A percentile compares a stretch with the other conserved stretches of the same genome.
These are phyloP conservation scores for Callosobruchus maculatus DNA, from an alignment of 2,888 invertebrate species.

Conservation along the genomic window DNA sequence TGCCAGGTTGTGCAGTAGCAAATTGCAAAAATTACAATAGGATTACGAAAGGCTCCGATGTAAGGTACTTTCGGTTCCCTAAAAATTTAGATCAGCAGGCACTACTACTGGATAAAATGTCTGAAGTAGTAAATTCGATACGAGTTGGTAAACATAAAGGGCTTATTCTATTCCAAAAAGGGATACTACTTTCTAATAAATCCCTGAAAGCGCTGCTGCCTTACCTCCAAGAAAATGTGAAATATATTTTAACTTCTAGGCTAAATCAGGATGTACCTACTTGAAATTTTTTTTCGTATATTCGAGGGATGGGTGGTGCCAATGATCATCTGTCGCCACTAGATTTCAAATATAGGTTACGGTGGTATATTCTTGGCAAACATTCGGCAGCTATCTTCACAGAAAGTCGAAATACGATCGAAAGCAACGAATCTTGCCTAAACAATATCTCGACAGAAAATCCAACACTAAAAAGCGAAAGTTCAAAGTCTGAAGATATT, in stretches of 20 bases:
- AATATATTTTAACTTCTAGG: slow-evolving; percentile 23
- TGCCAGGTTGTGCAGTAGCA: no score
- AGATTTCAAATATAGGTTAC: slow-evolving; percentile 23
- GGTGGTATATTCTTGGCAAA: slow-evolving; percentile 31
- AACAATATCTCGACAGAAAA: neutral
- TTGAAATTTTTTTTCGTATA: slow-evolving; percentile 32
- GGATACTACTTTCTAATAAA: slow-evolving; percentile 14
- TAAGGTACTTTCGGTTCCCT: no score
- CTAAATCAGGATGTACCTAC: slow-evolving; percentile 25
- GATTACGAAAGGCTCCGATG: no score
- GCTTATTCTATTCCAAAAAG: slow-evolving; percentile 20
- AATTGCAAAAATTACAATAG: no score
- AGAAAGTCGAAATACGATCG: slow-evolving; percentile 2
- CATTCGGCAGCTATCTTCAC: slow-evolving; percentile 26
- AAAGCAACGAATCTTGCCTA: neutral
- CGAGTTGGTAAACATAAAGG: slow-evolving; percentile 12
- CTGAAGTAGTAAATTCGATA: neutral
- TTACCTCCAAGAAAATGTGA: slow-evolving; percentile 9
- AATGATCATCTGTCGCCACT: slow-evolving; percentile 29
- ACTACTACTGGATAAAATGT: no score
- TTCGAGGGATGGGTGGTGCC: slow-evolving; percentile 27
- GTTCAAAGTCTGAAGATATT: neutral
- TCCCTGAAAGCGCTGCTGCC: slow-evolving; percentile 9
- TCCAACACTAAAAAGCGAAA: neutral
- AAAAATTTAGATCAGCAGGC: no score